phyloP scores from a whole-genome alignment of 1,140 invertebrate species.

The Patella vulgata region DNA sequence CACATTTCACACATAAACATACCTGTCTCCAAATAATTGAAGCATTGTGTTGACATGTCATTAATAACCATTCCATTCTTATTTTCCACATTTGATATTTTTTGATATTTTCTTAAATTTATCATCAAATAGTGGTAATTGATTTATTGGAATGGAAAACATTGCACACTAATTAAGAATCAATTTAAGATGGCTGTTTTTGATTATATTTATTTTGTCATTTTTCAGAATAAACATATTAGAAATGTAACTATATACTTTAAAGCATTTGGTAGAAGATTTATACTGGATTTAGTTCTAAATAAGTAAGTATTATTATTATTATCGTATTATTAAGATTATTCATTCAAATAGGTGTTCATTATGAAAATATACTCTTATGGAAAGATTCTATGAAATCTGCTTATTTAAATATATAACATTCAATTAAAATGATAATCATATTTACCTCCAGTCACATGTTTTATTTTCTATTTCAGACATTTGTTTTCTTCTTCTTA shows the following conservation, averaged over 20 bases:
- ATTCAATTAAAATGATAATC: neutral
- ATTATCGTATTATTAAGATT: slow-evolving; percentile 1
- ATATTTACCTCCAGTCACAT: no score
- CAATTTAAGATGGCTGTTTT: neutral
- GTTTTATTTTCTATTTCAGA: no score
- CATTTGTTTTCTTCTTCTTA: slow-evolving; percentile 26
- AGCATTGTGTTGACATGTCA: no score
- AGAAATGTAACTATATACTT: slow-evolving; percentile 20
- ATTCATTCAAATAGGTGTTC: slow-evolving; percentile 2
- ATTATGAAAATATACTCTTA: slow-evolving; percentile 1
- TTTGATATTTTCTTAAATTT: no score
- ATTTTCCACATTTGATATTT: no score
- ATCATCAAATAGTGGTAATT: no score
- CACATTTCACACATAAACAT: no score
- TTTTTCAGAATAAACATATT: slow-evolving; percentile 23
- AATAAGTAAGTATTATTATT: slow-evolving; percentile 13
- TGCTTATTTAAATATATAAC: neutral
- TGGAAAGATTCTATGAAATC: slow-evolving; percentile 2
- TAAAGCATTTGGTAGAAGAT: slow-evolving; percentile 13
- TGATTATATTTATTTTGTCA: neutral
- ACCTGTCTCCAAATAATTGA: no score
- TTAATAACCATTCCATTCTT: no score
- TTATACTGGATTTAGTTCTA: slow-evolving; percentile 15
- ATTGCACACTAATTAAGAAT: no score
- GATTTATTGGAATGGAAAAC: no score